phyloP scores from a whole-genome alignment of 2,888 invertebrate genomes.

The Scaptomyza parva region DNA sequence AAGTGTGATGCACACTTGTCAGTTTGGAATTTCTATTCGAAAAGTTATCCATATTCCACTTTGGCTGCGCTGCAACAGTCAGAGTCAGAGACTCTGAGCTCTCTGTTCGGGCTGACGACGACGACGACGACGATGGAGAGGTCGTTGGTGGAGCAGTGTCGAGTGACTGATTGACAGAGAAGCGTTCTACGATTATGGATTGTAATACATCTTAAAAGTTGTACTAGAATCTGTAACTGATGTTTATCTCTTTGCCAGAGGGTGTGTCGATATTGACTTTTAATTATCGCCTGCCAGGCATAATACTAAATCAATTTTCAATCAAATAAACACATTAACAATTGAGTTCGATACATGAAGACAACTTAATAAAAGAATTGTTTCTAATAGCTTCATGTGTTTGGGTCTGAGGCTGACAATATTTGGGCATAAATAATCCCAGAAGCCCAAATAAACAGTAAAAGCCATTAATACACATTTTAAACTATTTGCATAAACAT shows the following conservation, averaged over 20 bases:
- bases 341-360: no score
- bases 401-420: no score
- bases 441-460: neutral
- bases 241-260: slow-evolving; percentile 44
- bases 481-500: no score
- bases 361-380: no score
- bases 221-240: slow-evolving; percentile 39
- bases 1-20: slow-evolving; percentile 67
- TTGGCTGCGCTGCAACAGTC: slow-evolving; percentile 15
- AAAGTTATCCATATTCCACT: slow-evolving; percentile 70
- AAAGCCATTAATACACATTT: no score
- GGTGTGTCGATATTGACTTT: slow-evolving; percentile 59
- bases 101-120: slow-evolving; percentile 1
- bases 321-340: slow-evolving; percentile 17
- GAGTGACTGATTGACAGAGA: slow-evolving; percentile 72
- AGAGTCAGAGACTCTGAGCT: neutral
- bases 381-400: no score
- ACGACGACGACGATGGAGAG: slow-evolving; percentile 30
- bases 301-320: slow-evolving; percentile 24
- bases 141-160: slow-evolving; percentile 18
- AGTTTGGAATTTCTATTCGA: slow-evolving; percentile 75
- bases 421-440: no score
- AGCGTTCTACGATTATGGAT: slow-evolving; percentile 74
- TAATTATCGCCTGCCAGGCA: slow-evolving; percentile 55
- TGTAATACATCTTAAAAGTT: slow-evolving; percentile 70